Conservation (phyloP, 2,888 invertebrate genomes). For the Megaustenia siamemsis region DNA sequence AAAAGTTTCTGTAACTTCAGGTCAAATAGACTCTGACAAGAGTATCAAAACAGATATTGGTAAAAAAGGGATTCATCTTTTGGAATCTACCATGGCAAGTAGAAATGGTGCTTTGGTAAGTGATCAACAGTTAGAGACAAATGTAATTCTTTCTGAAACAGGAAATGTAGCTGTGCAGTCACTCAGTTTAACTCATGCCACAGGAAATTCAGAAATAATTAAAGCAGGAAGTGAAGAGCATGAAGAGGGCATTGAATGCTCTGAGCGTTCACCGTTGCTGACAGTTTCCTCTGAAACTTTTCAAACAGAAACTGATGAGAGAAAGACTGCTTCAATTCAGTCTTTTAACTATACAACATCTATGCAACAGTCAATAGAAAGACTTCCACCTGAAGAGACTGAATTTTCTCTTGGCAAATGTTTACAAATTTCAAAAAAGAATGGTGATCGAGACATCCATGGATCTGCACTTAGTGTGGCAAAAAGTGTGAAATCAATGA, state of each 20-base stretch:
- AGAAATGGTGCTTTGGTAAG: neutral
- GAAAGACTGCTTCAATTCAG: conserved; percentile 1
- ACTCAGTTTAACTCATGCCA: neutral
- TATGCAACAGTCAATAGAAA: conserved; percentile 41
- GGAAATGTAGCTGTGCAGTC: neutral
- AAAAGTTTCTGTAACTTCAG: conserved; percentile 1
- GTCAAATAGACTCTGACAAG: conserved; percentile 1
- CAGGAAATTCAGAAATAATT: neutral
- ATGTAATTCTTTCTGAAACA: neutral
- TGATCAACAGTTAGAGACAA: conserved; percentile 6
- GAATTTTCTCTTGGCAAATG: neutral
- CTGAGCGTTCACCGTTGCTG: conserved; percentile 31
- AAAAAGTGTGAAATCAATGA: conserved; percentile 20
- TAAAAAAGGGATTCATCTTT: neutral
- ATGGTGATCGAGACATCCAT: conserved; percentile 21
- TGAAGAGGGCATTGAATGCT: conserved; percentile 35
- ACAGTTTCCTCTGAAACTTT: neutral
- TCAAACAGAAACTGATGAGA: conserved; percentile 17
- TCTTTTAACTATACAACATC: conserved; percentile 14
- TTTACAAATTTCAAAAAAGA: neutral
- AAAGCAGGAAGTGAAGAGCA: neutral
- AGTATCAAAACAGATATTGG: conserved; percentile 7
- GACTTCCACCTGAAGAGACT: conserved; percentile 15
- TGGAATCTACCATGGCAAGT: neutral
- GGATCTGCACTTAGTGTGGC: conserved; percentile 22